phyloP scores from a whole-genome alignment of 1,140 invertebrate species.

The Phthorimaea operculella region DNA sequence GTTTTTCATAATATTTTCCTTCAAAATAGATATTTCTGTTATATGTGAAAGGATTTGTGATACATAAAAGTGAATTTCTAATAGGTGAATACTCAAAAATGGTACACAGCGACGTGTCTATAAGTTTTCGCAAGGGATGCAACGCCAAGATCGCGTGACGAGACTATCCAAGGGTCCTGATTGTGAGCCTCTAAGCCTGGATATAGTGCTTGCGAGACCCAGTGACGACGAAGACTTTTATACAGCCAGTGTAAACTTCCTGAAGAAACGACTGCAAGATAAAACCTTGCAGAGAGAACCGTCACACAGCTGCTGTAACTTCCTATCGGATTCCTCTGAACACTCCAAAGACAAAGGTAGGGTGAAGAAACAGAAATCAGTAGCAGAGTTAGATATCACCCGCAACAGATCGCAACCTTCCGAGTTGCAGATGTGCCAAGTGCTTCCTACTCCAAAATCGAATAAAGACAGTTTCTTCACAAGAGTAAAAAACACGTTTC shows the following conservation, averaged over 20 bases:
- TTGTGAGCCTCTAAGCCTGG: conserved; percentile 11
- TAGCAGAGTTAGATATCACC: conserved; percentile 2
- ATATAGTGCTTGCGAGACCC: conserved; percentile 25
- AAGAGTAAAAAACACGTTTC: conserved; percentile 38
- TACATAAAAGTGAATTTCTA: no score
- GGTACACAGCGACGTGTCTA: background rate
- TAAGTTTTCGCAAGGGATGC: conserved; percentile 27
- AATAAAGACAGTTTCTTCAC: conserved; percentile 34
- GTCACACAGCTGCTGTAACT: conserved; percentile 32
- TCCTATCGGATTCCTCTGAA: conserved; percentile 3
- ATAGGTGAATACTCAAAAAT: conserved; percentile 8
- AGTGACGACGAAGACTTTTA: conserved; percentile 42
- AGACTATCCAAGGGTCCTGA: conserved; percentile 4
- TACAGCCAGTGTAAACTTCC: conserved; percentile 47
- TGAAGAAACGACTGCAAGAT: conserved; percentile 39
- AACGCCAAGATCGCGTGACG: conserved; percentile 21
- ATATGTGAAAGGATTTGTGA: no score
- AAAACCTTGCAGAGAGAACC: conserved; percentile 21
- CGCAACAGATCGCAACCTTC: background rate
- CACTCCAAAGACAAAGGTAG: no score
- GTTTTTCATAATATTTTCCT: background rate
- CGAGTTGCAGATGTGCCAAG: conserved; percentile 41
- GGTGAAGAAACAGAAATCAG: background rate
- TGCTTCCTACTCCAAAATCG: conserved; percentile 47
- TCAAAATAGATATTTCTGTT: background rate